Conservation (phyloP, 1,140 invertebrate genomes). For the Geopemphigus sp. region DNA sequence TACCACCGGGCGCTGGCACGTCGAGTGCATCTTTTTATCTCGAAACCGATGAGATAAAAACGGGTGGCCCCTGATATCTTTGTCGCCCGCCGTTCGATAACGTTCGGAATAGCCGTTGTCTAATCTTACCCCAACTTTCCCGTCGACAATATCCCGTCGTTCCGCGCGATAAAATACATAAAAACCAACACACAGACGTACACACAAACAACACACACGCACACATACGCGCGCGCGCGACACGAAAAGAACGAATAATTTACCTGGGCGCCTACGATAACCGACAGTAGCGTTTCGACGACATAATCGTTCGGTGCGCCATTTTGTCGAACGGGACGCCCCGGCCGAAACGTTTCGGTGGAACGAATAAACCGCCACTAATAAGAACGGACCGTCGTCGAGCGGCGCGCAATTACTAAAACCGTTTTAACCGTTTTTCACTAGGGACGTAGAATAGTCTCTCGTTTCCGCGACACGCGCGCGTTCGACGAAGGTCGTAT, state of each 20-base stretch:
- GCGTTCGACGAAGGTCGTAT: too few relatives aligned
- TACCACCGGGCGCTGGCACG: not conserved
- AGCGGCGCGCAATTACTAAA: too few relatives aligned
- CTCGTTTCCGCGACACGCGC: too few relatives aligned
- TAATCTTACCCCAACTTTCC: constrained; percentile 48
- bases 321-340: not conserved
- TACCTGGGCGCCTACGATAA: constrained; percentile 5
- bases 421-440: too few relatives aligned
- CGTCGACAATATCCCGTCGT: constrained; percentile 31
- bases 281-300: constrained; percentile 37
- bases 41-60: constrained; percentile 40
- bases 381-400: too few relatives aligned
- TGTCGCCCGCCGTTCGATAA: constrained; percentile 25
- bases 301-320: constrained; percentile 6
- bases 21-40: constrained; percentile 44
- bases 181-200: too few relatives aligned
- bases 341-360: too few relatives aligned
- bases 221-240: too few relatives aligned
- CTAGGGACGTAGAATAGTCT: too few relatives aligned
- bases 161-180: constrained; percentile 24
- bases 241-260: constrained; percentile 26
- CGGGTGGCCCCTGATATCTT: constrained; percentile 27
- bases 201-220: too few relatives aligned
- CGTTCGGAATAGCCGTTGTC: constrained; percentile 41
- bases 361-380: too few relatives aligned